Conservation (phyloP, 2,113 vertebrate genomes). For the Actenoides hombroni region DNA sequence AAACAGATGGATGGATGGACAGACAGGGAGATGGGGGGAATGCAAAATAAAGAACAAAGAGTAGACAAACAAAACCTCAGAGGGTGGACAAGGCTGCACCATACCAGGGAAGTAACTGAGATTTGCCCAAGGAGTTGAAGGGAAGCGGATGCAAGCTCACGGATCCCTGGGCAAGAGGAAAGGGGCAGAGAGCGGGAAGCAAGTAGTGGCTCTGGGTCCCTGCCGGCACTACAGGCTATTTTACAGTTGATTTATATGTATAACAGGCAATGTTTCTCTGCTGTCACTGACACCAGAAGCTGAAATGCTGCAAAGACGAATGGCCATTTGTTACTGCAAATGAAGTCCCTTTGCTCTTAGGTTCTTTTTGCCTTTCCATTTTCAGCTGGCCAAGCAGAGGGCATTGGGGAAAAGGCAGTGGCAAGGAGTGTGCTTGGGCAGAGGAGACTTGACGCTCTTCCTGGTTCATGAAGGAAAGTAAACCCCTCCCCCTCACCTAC, state of each 20-base stretch:
- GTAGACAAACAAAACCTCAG: neutral
- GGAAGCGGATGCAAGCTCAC: accelerated
- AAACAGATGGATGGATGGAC: neutral
- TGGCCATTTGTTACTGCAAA: conserved; percentile 18
- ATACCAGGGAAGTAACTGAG: accelerated
- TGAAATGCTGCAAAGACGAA: conserved; percentile 24
- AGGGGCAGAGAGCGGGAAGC: neutral
- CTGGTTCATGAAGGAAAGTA: neutral
- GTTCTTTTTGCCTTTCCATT: neutral
- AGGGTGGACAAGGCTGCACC: accelerated
- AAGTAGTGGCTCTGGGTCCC: neutral
- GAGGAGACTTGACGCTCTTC: neutral
- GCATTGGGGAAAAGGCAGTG: neutral
- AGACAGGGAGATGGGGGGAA: neutral
- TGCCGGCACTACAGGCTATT: neutral
- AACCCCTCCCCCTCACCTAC: neutral
- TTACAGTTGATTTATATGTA: conserved; percentile 35
- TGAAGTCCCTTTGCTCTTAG: conserved; percentile 9
- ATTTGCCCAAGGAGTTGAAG: neutral
- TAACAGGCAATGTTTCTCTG: conserved; percentile 48
- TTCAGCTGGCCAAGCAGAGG: neutral
- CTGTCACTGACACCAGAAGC: conserved; percentile 18
- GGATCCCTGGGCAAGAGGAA: neutral
- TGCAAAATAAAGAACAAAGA: neutral
- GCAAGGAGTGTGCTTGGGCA: accelerated